Conservation (phyloP, 2,797 vertebrate genomes). For the Masticophis lateralis region DNA sequence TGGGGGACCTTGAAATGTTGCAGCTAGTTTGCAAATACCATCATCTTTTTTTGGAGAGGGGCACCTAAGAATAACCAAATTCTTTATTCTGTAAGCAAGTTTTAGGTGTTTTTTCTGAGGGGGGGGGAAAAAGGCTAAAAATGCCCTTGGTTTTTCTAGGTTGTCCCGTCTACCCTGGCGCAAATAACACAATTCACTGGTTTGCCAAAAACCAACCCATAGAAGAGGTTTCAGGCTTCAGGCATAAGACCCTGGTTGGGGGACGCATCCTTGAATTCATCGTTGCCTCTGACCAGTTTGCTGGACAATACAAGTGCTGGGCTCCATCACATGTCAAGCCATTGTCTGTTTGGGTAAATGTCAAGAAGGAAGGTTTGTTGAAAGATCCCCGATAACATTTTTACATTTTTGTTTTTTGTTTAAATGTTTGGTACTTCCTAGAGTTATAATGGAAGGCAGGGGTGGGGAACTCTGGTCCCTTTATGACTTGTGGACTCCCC, state of each 20-base stretch:
- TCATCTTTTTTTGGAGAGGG: background rate
- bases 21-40: too few relatives aligned
- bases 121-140: constrained; percentile 13
- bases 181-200: constrained; percentile 74
- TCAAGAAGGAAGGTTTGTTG: constrained; percentile 76
- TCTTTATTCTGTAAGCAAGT: background rate
- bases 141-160: constrained; percentile 65
- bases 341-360: constrained; percentile 76
- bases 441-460: background rate
- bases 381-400: constrained; percentile 51
- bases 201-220: constrained; percentile 73
- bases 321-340: constrained; percentile 65
- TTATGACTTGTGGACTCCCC: too few relatives aligned
- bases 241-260: constrained; percentile 69
- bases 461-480: too few relatives aligned
- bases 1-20: background rate
- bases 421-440: background rate
- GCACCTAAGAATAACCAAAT: background rate
- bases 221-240: constrained; percentile 62
- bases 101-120: background rate
- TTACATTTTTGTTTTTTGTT: background rate
- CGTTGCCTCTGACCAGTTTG: constrained; percentile 67
- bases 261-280: constrained; percentile 81
- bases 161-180: constrained; percentile 75
- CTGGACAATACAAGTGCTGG: constrained; percentile 74